These are phyloP conservation scores for Coptodon rendalli DNA, from an alignment of 2,113 vertebrate genomes.

Conservation along the genomic window DNA sequence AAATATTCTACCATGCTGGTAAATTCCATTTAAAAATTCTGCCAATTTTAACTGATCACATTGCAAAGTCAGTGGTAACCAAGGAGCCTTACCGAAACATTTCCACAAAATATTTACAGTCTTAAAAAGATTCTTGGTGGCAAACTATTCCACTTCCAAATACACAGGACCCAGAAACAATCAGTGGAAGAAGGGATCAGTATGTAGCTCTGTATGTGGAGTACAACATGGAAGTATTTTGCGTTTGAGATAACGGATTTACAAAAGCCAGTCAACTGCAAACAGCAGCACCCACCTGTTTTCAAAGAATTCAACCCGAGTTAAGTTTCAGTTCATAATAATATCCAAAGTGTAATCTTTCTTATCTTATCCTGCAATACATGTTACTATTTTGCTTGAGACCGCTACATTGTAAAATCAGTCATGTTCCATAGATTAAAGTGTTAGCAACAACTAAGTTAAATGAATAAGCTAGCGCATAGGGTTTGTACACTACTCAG, in stretches of 20 bases:
- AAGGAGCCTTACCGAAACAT: background rate
- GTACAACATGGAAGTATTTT: rapidly evolving
- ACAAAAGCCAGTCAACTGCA: background rate
- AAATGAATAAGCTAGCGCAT: background rate
- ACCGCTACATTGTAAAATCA: rapidly evolving
- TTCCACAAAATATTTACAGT: background rate
- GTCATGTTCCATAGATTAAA: background rate
- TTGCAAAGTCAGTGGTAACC: background rate
- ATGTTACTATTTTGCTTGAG: background rate
- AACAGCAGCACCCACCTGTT: background rate
- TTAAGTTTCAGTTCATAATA: background rate
- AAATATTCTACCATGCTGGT: background rate
- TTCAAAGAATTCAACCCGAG: background rate
- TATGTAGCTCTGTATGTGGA: background rate
- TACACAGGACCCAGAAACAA: background rate
- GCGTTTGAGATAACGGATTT: background rate
- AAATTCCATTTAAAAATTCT: background rate
- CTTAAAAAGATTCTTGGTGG: background rate
- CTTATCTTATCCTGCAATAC: background rate
- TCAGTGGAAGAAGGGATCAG: background rate
- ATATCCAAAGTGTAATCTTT: background rate
- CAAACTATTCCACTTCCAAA: background rate
- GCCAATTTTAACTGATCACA: background rate
- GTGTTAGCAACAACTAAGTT: background rate
- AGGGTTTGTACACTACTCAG: background rate